These are phyloP conservation scores for Tachina fera DNA, from an alignment of 2,888 invertebrate genomes.

Conservation along the genomic window DNA sequence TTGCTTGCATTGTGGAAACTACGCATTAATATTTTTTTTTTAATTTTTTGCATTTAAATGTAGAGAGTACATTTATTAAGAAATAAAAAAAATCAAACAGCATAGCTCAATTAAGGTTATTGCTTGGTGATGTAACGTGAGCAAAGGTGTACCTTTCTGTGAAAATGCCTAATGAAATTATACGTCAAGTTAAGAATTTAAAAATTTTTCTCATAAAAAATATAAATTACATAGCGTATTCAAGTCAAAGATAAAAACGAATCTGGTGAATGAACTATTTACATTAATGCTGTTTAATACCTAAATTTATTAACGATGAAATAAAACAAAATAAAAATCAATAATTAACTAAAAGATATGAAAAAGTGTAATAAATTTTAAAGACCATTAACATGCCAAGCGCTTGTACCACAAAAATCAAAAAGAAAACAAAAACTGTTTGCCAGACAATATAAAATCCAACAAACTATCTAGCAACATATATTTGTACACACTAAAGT, in stretches of 20 bases:
- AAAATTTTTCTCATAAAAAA: no score
- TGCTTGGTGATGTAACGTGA: no score
- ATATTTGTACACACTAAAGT: no score
- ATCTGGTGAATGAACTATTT: slow-evolving; percentile 27
- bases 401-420: slow-evolving; percentile 27
- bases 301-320: slow-evolving; percentile 7
- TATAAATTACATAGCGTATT: neutral
- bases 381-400: slow-evolving; percentile 50
- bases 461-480: neutral
- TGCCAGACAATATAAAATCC: neutral
- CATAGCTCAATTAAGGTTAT: no score
- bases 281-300: slow-evolving; percentile 16
- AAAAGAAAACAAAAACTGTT: slow-evolving; percentile 17
- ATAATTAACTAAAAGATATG: slow-evolving; percentile 17
- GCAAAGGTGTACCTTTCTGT: no score
- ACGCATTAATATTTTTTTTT: no score
- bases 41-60: no score
- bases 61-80: no score
- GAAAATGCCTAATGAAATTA: no score
- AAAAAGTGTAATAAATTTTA: slow-evolving; percentile 51
- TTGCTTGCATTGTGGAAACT: no score
- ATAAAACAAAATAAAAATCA: slow-evolving; percentile 15
- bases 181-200: no score
- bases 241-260: neutral
- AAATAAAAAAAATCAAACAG: no score